Percentiles rank a stretch among this genome's conserved stretches.
Evolutionary conservation across 2,888 invertebrate genomes (phyloP).

Genomic region (Agrotis clavis): DNA sequence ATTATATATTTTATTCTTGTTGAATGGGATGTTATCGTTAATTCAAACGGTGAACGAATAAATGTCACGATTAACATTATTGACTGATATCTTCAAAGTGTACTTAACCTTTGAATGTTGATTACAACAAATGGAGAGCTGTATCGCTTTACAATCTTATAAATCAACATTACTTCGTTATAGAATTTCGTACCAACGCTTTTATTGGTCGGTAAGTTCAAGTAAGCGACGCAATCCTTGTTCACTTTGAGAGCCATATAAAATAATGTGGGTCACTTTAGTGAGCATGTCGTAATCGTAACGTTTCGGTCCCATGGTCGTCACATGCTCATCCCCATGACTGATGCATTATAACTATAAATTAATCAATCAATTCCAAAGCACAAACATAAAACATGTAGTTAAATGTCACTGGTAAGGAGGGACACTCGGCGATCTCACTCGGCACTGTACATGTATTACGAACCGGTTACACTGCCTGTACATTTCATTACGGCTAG

Average conservation of each 20-base stretch:
- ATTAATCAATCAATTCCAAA: slow-evolving; percentile 68
- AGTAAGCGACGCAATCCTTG: slow-evolving; percentile 41
- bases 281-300: slow-evolving; percentile 62
- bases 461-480: slow-evolving; percentile 27
- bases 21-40: slow-evolving; percentile 17
- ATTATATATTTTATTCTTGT: slow-evolving; percentile 22
- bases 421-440: slow-evolving; percentile 52
- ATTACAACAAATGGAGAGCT: slow-evolving; percentile 8
- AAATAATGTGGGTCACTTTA: slow-evolving; percentile 61
- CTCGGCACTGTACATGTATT: slow-evolving; percentile 21
- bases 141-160: slow-evolving; percentile 22
- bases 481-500: slow-evolving; percentile 40
- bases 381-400: slow-evolving; percentile 64
- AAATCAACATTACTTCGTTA: slow-evolving; percentile 5
- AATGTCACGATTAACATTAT: slow-evolving; percentile 38
- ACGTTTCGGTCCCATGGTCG: slow-evolving; percentile 63
- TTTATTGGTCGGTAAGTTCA: slow-evolving; percentile 6
- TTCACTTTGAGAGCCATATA: slow-evolving; percentile 42
- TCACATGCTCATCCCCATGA: slow-evolving; percentile 70
- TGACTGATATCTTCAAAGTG: background rate
- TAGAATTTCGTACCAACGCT: slow-evolving; percentile 16
- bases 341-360: slow-evolving; percentile 67
- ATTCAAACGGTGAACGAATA: background rate
- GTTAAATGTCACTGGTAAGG: slow-evolving; percentile 60
- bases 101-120: slow-evolving; percentile 14